A percentile compares a stretch with the other conserved stretches of the same genome.
Conservation (phyloP, 1,140 invertebrate genomes). For the Physella acuta region DNA sequence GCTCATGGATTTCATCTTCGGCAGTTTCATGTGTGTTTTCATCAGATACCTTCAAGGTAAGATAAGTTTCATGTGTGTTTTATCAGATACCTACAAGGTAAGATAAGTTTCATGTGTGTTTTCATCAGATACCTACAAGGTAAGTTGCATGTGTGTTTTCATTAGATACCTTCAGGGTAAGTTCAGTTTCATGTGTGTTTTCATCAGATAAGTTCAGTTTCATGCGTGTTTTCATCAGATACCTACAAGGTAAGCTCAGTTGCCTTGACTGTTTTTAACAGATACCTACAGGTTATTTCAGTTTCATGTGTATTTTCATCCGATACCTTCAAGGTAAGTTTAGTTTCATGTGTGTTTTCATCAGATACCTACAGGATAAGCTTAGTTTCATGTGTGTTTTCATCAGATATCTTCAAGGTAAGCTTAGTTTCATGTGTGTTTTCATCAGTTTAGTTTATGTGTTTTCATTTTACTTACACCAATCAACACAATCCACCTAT, state of each 20-base stretch:
- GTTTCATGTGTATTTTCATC: slow-evolving; percentile 77
- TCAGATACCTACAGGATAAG: slow-evolving; percentile 72
- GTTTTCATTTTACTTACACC: too few relatives aligned
- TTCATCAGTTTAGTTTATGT: slow-evolving; percentile 78
- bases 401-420: too few relatives aligned
- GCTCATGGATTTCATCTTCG: slow-evolving; percentile 81
- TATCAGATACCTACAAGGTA: too few relatives aligned
- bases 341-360: too few relatives aligned
- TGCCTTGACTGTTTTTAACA: too few relatives aligned
- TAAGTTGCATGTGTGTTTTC: slow-evolving; percentile 73
- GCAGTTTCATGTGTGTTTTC: slow-evolving; percentile 76
- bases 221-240: slow-evolving; percentile 82
- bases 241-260: slow-evolving; percentile 70
- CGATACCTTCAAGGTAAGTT: slow-evolving; percentile 71
- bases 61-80: too few relatives aligned
- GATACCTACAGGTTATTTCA: too few relatives aligned
- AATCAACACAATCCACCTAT: too few relatives aligned
- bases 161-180: slow-evolving; percentile 75
- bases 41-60: slow-evolving; percentile 75
- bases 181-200: too few relatives aligned
- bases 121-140: slow-evolving; percentile 77
- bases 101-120: slow-evolving; percentile 78
- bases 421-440: slow-evolving; percentile 77
- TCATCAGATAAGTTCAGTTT: too few relatives aligned
- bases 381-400: too few relatives aligned